Evolutionary conservation across 2,888 invertebrate species (phyloP).

Genomic region (Strigamia transsilvanica): DNA sequence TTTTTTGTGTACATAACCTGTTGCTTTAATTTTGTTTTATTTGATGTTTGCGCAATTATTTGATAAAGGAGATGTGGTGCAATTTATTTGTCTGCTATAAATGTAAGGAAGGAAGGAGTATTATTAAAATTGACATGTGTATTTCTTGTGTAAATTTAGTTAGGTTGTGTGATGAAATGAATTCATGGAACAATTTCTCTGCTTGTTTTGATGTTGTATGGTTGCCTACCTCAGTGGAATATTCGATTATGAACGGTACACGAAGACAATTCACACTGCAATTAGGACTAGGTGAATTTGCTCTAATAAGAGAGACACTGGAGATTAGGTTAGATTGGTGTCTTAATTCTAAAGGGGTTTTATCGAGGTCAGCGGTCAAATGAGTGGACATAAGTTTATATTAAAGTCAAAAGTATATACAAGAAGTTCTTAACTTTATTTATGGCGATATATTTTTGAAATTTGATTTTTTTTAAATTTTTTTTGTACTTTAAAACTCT

Average conservation of each 20-base stretch:
- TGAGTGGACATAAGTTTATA: too few species aligned
- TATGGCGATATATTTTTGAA: too few species aligned
- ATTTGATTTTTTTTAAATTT: too few species aligned
- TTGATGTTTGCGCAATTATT: background rate
- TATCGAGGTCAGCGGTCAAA: background rate
- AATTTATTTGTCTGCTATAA: background rate
- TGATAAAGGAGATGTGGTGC: background rate
- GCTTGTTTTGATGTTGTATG: background rate
- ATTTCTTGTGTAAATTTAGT: background rate
- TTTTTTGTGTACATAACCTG: conserved; percentile 7
- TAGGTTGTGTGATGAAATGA: conserved; percentile 8
- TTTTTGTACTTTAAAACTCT: too few species aligned
- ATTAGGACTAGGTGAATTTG: background rate
- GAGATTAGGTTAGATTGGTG: conserved; percentile 1
- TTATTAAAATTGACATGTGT: background rate
- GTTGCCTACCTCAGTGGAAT: background rate
- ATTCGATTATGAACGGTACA: background rate
- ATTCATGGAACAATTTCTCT: conserved; percentile 22
- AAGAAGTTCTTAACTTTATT: too few species aligned
- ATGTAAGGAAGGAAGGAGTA: background rate
- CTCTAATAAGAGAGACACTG: background rate
- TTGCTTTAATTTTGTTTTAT: conserved; percentile 30
- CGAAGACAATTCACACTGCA: conserved; percentile 15
- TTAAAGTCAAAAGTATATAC: too few species aligned
- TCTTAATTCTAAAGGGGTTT: background rate